Evolutionary conservation across 2,113 vertebrate genomes (phyloP), one percentile per base, ranked within the genome.

Genomic region (Peucedramus taeniatus): DNA sequence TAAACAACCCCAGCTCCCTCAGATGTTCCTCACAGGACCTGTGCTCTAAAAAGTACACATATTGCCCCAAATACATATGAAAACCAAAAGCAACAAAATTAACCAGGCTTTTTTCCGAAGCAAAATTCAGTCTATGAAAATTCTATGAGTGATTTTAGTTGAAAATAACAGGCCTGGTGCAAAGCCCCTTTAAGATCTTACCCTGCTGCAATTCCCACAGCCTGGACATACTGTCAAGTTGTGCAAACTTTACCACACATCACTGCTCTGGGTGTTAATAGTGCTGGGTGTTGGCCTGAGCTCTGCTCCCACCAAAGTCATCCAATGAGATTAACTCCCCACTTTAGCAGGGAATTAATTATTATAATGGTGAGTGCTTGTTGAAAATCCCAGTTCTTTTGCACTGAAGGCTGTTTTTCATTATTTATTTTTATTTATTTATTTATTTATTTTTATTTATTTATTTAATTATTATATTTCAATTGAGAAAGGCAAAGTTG

Each of bases 301-400:
- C 54, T 91, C 68, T 83, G 71, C 59, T 91, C 50, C 66, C 56
- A 47, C 45, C 49, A 18, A 74, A 51, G 37, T 64, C 76, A 71
- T n/a, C 37, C 72, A 56, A 22, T 12, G 33, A 87, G 56, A 92
- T 86, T 80, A 87, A 89, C 49, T 68, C 49, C 39, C 31, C 42
- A 54, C 50, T 95, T 68, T 44, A 71, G 60, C 15, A 27, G 56
- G 56, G 71, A 82, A 72, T 63, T 65, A 90, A 84, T 77, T 74
- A 53, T 59, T 59, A 30, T 18, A 66, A 90, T 44, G 39, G 68
- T 31, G 66, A 83, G 31, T 11, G 26, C 31, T 63, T 60, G 83
- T 51, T 66, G 40, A 75, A 90, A 90, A 88, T 56, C 35, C 28
- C 60, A 83, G 31, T 40, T 79, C 53, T 76, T 54, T 66, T 2